Evolutionary conservation across 2,888 invertebrate genomes (phyloP).

Genomic region (Sussaba pulchella): DNA sequence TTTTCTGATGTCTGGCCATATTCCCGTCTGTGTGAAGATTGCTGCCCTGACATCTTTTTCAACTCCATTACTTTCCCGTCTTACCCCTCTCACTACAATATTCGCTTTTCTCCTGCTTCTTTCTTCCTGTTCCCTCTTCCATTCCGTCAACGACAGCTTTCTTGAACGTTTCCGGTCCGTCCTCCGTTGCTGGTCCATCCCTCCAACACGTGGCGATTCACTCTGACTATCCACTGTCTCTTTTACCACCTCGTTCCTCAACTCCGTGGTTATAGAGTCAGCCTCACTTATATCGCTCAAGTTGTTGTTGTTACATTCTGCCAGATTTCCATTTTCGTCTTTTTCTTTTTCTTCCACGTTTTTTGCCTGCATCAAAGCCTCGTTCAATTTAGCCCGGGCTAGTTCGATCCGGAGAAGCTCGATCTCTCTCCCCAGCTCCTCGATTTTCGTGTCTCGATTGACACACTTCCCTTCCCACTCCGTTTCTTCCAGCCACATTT

Average conservation of each 20-base stretch:
- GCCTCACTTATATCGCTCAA: background rate
- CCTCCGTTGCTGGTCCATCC: background rate
- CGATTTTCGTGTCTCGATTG: background rate
- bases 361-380: background rate
- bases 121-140: constrained; percentile 19
- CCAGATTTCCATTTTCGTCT: background rate
- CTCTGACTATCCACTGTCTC: background rate
- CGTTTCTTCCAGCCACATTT: constrained; percentile 17
- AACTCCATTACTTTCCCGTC: background rate
- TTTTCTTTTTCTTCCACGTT: background rate
- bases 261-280: background rate
- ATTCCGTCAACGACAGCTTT: background rate
- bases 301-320: background rate
- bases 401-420: constrained; percentile 14
- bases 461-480: constrained; percentile 2
- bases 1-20: constrained; percentile 14
- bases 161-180: background rate
- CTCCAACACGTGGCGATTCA: background rate
- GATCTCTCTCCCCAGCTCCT: background rate
- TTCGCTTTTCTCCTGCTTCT: constrained; percentile 23
- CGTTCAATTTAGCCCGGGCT: background rate
- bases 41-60: background rate
- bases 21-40: background rate
- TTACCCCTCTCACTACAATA: constrained; percentile 8
- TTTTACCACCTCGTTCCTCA: too few relatives aligned